Evolutionary conservation across 1,140 invertebrate genomes (phyloP).

Genomic region (Leguminivora glycinivorella): DNA sequence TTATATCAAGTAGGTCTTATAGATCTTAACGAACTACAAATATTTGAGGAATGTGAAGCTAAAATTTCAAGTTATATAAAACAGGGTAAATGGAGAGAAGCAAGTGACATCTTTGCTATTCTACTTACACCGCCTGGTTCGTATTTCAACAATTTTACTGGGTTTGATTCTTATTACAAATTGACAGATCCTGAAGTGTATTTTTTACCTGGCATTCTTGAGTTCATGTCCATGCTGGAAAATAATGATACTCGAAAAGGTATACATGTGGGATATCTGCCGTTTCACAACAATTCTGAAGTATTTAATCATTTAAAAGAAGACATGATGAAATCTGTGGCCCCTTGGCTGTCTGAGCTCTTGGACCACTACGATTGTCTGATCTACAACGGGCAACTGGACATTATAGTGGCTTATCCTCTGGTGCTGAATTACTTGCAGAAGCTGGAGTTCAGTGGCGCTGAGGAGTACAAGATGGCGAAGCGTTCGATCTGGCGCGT

Average conservation of each 20-base stretch:
- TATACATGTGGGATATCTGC: slow-evolving; percentile 90
- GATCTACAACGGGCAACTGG: slow-evolving; percentile 91
- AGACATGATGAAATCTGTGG: slow-evolving; percentile 92
- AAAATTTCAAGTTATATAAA: slow-evolving; percentile 81
- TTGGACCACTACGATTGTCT: slow-evolving; percentile 84
- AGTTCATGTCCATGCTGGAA: slow-evolving; percentile 81
- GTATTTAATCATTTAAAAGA: slow-evolving; percentile 85
- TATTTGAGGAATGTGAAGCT: slow-evolving; percentile 82
- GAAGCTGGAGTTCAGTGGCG: slow-evolving; percentile 83
- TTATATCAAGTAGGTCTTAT: slow-evolving; percentile 90
- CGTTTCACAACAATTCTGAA: slow-evolving; percentile 81
- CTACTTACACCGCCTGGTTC: slow-evolving; percentile 81
- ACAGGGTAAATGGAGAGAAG: slow-evolving; percentile 81
- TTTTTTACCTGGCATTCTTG: slow-evolving; percentile 49
- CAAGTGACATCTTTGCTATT: slow-evolving; percentile 85
- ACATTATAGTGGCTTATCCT: slow-evolving; percentile 91
- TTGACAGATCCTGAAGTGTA: slow-evolving; percentile 79
- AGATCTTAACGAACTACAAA: slow-evolving; percentile 82
- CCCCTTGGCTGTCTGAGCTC: slow-evolving; percentile 86
- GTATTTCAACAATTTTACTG: slow-evolving; percentile 88
- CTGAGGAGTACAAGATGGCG: slow-evolving; percentile 83
- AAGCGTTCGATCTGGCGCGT: slow-evolving; percentile 84
- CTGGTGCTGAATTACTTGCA: slow-evolving; percentile 86
- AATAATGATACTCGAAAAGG: slow-evolving; percentile 81
- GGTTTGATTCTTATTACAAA: slow-evolving; percentile 90